Evolutionary conservation across 2,797 vertebrate genomes (phyloP).

Genomic region (Acanthurus leucopareius): DNA sequence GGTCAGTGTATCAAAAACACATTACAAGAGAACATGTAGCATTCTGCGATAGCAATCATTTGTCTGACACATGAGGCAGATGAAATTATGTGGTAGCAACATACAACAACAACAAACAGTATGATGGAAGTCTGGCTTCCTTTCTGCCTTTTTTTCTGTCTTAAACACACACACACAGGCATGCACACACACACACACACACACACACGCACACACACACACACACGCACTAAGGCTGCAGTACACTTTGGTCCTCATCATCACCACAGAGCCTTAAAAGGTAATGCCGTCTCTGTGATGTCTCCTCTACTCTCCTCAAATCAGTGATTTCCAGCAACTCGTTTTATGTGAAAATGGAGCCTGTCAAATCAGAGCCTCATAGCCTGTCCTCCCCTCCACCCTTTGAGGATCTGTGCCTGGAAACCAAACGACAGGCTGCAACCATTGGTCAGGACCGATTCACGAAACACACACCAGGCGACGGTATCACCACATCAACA

Average conservation of each 20-base stretch:
- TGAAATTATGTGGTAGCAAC: not conserved
- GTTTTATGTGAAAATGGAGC: conserved; percentile 56
- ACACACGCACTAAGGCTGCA: not conserved
- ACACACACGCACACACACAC: not conserved
- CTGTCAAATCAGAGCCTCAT: conserved; percentile 47
- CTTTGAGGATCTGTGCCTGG: conserved; percentile 12
- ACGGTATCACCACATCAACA: not conserved
- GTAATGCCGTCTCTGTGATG: conserved; percentile 35
- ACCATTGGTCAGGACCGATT: conserved; percentile 25
- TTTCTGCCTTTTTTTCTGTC: not conserved
- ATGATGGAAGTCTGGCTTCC: conserved; percentile 1
- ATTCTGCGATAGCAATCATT: conserved; percentile 3
- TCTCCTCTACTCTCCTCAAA: conserved; percentile 36
- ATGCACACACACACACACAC: not conserved
- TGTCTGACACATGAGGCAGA: not conserved
- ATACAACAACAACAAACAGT: not conserved
- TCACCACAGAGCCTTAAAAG: conserved; percentile 40
- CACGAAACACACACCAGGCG: not conserved
- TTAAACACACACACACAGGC: not conserved
- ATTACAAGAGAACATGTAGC: not conserved
- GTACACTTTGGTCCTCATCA: conserved; percentile 28
- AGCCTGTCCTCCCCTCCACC: conserved; percentile 11
- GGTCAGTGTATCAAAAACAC: no score
- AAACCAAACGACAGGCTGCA: conserved; percentile 32
- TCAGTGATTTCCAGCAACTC: conserved; percentile 51